These are phyloP conservation scores for Clarias fuscus DNA, from an alignment of 2,797 vertebrate genomes.

Conservation along the genomic window DNA sequence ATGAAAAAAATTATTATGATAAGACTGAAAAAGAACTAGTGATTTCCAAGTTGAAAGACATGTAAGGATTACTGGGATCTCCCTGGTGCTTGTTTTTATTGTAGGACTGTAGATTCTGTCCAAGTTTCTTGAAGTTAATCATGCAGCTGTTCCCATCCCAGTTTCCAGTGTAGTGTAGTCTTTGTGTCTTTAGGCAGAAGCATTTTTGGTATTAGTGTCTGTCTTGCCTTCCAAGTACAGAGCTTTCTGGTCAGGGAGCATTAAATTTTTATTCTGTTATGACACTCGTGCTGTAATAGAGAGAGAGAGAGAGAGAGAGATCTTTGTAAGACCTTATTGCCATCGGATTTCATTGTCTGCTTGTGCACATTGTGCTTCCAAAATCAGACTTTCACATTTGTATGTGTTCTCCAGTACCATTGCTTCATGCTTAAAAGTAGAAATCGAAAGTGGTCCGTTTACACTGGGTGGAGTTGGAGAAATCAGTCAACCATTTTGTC, in stretches of 20 bases:
- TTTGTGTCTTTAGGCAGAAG: conserved; percentile 48
- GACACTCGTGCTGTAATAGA: conserved; percentile 50
- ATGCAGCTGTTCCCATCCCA: conserved; percentile 19
- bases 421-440: conserved; percentile 35
- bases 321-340: conserved; percentile 54
- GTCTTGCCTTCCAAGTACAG: conserved; percentile 38
- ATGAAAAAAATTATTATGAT: neutral
- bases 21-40: conserved; percentile 7
- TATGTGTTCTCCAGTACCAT: conserved; percentile 18
- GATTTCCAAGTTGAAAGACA: conserved; percentile 12
- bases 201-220: conserved; percentile 1
- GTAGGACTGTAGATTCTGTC: conserved; percentile 34
- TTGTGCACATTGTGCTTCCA: conserved; percentile 39
- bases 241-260: conserved; percentile 30
- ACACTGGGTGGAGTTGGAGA: conserved; percentile 31
- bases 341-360: conserved; percentile 65
- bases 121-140: conserved; percentile 39
- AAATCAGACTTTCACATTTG: conserved; percentile 1
- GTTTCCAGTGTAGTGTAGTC: conserved; percentile 34
- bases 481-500: conserved; percentile 43
- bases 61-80: conserved; percentile 20
- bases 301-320: conserved; percentile 19
- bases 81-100: conserved; percentile 24
- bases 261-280: conserved; percentile 70
- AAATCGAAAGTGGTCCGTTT: conserved; percentile 12